Conservation (phyloP, 2,113 vertebrate species). For the Asarcornis scutulata region DNA sequence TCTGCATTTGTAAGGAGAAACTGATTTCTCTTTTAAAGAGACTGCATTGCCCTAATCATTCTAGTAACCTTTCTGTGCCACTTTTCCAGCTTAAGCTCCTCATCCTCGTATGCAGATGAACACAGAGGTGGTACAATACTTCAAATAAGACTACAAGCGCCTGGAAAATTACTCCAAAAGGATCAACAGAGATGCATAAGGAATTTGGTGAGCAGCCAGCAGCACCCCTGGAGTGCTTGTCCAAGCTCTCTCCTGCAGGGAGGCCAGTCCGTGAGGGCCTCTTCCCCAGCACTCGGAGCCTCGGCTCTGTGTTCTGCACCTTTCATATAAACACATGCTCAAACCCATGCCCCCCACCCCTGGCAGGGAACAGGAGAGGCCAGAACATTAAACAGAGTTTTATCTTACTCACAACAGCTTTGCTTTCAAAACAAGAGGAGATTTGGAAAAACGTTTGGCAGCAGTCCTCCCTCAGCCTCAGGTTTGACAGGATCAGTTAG, state of each 20-base stretch:
- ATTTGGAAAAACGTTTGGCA: neutral
- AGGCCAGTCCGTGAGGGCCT: neutral
- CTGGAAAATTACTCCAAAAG: neutral
- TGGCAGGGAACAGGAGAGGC: neutral
- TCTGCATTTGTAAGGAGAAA: neutral
- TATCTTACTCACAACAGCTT: neutral
- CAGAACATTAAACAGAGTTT: neutral
- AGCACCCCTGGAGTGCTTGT: neutral
- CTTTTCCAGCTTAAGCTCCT: neutral
- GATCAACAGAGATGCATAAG: neutral
- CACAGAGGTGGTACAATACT: neutral
- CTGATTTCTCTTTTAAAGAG: neutral
- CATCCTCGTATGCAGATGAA: neutral
- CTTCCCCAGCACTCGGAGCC: fast-evolving
- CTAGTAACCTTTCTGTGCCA: neutral
- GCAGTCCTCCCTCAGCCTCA: neutral
- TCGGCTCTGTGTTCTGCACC: neutral
- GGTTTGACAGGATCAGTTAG: neutral
- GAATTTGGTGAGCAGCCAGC: neutral
- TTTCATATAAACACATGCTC: fast-evolving
- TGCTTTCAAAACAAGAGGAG: neutral
- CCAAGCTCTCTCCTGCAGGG: neutral
- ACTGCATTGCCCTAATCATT: neutral
- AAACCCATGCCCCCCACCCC: fast-evolving
- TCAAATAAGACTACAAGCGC: neutral